These are phyloP conservation scores for Cosmopolites sordidus DNA, from an alignment of 2,888 invertebrate genomes.

Conservation along the genomic window DNA sequence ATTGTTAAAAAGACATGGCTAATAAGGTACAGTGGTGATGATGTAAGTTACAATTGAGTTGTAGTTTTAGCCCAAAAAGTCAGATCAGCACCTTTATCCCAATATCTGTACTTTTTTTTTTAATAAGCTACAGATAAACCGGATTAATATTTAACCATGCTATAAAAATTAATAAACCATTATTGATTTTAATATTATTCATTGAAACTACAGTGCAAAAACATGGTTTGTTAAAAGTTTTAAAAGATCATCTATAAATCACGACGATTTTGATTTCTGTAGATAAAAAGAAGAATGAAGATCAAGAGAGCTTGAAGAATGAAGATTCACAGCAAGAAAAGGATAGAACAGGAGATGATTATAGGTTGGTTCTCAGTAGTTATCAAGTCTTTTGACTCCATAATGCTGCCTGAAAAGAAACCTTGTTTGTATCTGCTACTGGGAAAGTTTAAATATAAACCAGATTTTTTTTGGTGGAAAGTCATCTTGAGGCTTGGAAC, in stretches of 20 bases:
- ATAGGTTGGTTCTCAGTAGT: constrained; percentile 36
- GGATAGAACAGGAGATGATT: constrained; percentile 16
- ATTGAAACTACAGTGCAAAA: constrained; percentile 8
- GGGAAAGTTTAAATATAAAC: constrained; percentile 17
- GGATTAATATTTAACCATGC: no score
- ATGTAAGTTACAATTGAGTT: not conserved
- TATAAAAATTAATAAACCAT: no score
- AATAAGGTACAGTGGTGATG: not conserved
- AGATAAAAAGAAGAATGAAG: constrained; percentile 34
- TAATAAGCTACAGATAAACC: no score
- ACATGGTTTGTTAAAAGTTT: constrained; percentile 14
- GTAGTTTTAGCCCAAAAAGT: not conserved
- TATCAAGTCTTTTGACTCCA: constrained; percentile 11
- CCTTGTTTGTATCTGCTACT: constrained; percentile 11
- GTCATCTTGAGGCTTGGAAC: no score
- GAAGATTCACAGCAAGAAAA: constrained; percentile 17
- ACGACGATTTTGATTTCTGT: constrained; percentile 41
- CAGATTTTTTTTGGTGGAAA: constrained; percentile 1
- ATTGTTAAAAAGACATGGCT: no score
- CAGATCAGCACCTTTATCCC: no score
- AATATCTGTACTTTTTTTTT: no score
- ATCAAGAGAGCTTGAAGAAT: constrained; percentile 10
- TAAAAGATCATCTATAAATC: constrained; percentile 31
- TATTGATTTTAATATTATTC: not conserved
- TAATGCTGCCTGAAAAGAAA: constrained; percentile 19